These are phyloP conservation scores for Tinea trinotella DNA, from an alignment of 2,888 invertebrate species.

Conservation along the genomic window DNA sequence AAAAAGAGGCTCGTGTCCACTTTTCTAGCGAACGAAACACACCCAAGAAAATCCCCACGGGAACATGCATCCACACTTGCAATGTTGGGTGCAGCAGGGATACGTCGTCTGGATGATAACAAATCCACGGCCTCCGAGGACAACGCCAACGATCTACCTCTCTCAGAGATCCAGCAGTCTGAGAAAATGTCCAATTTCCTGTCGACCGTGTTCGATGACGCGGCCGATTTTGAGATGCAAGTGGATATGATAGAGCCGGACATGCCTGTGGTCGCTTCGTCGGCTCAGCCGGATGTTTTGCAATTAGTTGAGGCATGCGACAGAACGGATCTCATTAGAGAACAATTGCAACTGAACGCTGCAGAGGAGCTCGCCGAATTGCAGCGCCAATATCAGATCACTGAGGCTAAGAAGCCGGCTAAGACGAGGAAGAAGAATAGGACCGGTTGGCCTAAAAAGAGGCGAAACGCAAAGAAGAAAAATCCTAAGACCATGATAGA, in stretches of 20 bases:
- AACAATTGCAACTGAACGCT: conserved; percentile 28
- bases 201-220: conserved; percentile 57
- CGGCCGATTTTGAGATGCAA: conserved; percentile 60
- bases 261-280: conserved; percentile 39
- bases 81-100: conserved; percentile 77
- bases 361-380: conserved; percentile 30
- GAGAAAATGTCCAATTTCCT: conserved; percentile 57
- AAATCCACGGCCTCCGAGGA: conserved; percentile 64
- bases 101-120: conserved; percentile 68
- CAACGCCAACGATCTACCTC: conserved; percentile 34
- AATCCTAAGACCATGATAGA: no score
- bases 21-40: conserved; percentile 55
- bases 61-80: conserved; percentile 92
- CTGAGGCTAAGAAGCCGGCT: conserved; percentile 35
- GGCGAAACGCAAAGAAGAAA: conserved; percentile 34
- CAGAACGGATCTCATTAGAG: conserved; percentile 51
- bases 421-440: conserved; percentile 80
- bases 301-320: conserved; percentile 59
- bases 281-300: conserved; percentile 55
- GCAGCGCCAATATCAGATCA: conserved; percentile 38
- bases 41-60: conserved; percentile 86
- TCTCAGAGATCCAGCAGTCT: conserved; percentile 40
- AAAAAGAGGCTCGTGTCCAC: conserved; percentile 35
- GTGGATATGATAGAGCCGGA: conserved; percentile 54
- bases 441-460: conserved; percentile 85